Conservation (phyloP, 2,888 invertebrate species). For the Heliconius ethilla region DNA sequence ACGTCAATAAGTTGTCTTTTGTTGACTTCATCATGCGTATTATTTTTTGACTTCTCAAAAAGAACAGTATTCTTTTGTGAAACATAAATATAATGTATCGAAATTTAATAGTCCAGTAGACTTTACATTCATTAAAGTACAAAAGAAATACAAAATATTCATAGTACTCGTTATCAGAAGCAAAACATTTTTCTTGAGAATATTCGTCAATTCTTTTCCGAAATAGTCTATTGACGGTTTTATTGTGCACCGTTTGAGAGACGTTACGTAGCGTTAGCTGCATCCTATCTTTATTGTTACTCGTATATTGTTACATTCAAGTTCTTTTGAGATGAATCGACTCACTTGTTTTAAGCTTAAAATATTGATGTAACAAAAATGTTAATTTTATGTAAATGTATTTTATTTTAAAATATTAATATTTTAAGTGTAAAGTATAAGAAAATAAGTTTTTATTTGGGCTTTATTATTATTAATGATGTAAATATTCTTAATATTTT, state of each 20-base stretch:
- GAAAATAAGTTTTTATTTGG: too few species aligned
- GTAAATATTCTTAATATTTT: too few species aligned
- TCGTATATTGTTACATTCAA: conserved; percentile 32
- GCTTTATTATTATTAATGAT: too few species aligned
- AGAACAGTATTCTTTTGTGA: background rate
- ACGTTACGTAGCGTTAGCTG: conserved; percentile 36
- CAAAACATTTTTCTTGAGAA: conserved; percentile 31
- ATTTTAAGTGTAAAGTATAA: too few species aligned
- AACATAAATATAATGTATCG: background rate
- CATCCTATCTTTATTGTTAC: conserved; percentile 34
- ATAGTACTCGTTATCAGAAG: conserved; percentile 3
- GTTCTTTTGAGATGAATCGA: conserved; percentile 39
- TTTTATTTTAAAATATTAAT: too few species aligned
- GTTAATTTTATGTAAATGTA: background rate
- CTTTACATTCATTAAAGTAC: background rate
- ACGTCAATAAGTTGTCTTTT: too few species aligned
- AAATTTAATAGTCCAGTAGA: background rate
- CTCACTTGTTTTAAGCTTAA: conserved; percentile 22
- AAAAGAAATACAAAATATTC: conserved; percentile 19
- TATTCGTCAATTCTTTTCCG: conserved; percentile 34
- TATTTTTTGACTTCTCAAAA: too few species aligned
- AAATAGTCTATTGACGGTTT: conserved; percentile 40
- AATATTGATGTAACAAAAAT: conserved; percentile 26
- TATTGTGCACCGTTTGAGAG: conserved; percentile 37
- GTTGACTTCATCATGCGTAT: background rate